Base-by-base conservation (phyloP, 2,888 invertebrate genomes). In the Eurytoma adleriae region DNA sequence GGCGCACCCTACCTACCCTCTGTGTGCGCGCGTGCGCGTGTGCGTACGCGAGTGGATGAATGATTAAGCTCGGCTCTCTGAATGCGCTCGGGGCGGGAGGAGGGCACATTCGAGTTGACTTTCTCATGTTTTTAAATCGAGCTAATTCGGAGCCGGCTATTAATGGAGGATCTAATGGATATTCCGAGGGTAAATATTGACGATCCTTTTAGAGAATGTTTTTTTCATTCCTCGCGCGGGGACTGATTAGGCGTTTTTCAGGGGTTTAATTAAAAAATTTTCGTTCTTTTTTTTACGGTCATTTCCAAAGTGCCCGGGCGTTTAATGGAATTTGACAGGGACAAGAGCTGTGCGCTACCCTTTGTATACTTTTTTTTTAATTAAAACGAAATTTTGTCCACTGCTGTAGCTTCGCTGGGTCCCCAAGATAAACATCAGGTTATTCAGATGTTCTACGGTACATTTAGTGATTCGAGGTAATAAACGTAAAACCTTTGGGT, bases 91-190 rank as follows among this genome's bases (percentile, higher is more conserved):
- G 52, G 16, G 24, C 2, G 52, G n/a, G 57, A 16, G 18, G 68
- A 16, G 30, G 61, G 50, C 68, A 1, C 40, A 18, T n/a, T n/a
- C 3, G 50, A 62, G 18, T 16, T 54, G 64, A 40, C 56, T 20
- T 16, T 20, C 59, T 61, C 61, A 16, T 52, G 64, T 70, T 77
- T 77, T 70, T 77, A 62, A 64, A 70, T 64, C 52, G 56, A 54
- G 30, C 20, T 64, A 52, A 40, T 40, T 69, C 56, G 62, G 20
- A 27, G 16, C 59, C 61, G 40, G 12, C 16, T 14, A 4, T 64
- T 40, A n/a, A 59, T 50, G 24, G 40, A 20, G 3, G 16, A 50
- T 66, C 24, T 71, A 59, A 71, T 59, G 70, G 59, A 5, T 30
- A 10, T 14, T 56, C n/a, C 68, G 16, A 13, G 3, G 10, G 27